Evolutionary conservation across 1,140 invertebrate genomes (phyloP), one percentile per base, ranked within the genome.

Genomic region (Lucilia sericata): DNA sequence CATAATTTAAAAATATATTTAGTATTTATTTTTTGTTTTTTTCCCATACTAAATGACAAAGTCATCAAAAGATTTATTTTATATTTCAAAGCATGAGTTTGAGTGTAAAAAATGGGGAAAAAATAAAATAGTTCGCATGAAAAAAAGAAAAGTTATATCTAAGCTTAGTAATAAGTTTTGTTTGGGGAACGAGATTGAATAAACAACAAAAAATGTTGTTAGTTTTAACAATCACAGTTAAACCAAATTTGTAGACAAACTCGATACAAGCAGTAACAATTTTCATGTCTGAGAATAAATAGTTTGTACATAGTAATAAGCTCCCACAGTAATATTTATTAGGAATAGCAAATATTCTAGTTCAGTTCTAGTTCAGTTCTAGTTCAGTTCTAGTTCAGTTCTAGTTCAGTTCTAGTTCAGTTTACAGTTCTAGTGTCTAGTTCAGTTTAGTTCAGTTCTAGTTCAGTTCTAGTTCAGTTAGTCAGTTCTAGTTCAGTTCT

Each of bases 31-130:
- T 55, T 55, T 55, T 3, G 0, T 17, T 65, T 17, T 65, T 30
- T 3, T 30, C 25, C 3, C 25, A 14, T 17, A 60, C 13, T n/a
- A 60, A 70, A 70, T 70, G 19, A 25, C 65, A 70, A 70, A 70
- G 65, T 70, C 19, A 70, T 70, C 65, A 70, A 70, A 70, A 70
- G 25, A 70, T 70, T 70, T 70, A 70, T 70, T 42, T n/a, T n/a
- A 2, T 30, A 21, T 70, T 70, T 70, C 65, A 60, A 60, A 60
- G 55, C 55, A 60, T 60, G 55, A 60, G 14, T n/a, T 60, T 60
- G 17, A n/a, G 55, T 17, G 14, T 17, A 60, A 17, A 60, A 5
- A n/a, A 60, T 17, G 5, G 14, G n/a, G 5, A 17, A 60, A 60
- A 60, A 60, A 60, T 12, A 60, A 12, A 60, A 5, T 17, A 60